Conservation (phyloP, 2,888 invertebrate species). For the Vanessa cardui region DNA sequence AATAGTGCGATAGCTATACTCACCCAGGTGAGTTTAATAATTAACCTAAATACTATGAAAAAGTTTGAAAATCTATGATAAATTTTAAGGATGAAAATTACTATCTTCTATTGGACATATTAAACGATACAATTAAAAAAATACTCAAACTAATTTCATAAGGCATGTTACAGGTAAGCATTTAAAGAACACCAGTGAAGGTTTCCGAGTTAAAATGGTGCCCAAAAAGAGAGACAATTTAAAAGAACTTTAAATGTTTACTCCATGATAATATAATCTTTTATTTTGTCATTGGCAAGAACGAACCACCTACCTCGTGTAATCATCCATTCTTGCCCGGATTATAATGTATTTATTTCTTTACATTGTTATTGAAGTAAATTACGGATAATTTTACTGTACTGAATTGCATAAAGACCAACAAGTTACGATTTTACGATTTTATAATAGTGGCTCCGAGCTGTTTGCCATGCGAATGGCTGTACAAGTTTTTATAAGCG, state of each 20-base stretch:
- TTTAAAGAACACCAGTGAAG: neutral
- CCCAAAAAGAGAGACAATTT: conserved; percentile 1
- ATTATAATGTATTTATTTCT: conserved; percentile 59
- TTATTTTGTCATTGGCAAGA: conserved; percentile 22
- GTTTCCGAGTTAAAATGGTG: neutral
- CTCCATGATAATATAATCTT: neutral
- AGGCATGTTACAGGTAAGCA: neutral
- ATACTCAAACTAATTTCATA: neutral
- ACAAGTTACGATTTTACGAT: conserved; percentile 45
- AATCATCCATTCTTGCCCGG: conserved; percentile 38
- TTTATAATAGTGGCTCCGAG: conserved; percentile 44
- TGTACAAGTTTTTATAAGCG: conserved; percentile 37
- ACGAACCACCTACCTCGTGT: conserved; percentile 28
- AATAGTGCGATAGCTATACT: too few species aligned
- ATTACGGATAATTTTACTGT: conserved; percentile 57
- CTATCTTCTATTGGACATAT: too few species aligned
- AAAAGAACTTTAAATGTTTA: conserved; percentile 10
- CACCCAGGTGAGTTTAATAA: too few species aligned
- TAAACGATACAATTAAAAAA: too few species aligned
- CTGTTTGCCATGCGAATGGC: conserved; percentile 41
- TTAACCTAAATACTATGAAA: too few species aligned
- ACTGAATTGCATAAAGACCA: conserved; percentile 45
- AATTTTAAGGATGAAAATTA: too few species aligned
- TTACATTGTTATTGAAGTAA: conserved; percentile 54
- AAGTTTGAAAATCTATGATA: too few species aligned